Base-by-base conservation (phyloP, 2,888 invertebrate species). In the Ornithoptera priamus region DNA sequence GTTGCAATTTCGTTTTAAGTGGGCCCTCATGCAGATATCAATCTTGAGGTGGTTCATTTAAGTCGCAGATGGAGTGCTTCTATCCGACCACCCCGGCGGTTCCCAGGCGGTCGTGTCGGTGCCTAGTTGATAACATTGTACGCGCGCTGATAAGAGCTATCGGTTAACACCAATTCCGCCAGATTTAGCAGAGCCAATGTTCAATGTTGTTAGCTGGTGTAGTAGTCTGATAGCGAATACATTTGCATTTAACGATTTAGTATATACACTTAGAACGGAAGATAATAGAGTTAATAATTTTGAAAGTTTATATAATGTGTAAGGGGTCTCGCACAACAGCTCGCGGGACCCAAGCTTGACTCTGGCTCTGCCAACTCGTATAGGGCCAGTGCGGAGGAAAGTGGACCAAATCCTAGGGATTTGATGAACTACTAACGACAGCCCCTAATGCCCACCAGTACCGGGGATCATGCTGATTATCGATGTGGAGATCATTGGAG, bases 21-120 rank as follows among this genome's bases (percentile, higher is more conserved):
- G 24, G n/a, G 30, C 30, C 42, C 20, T 24, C 30, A 56, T 53
- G 36, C 30, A 22, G 59, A 70, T 66, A 36, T 58, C 36, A 10
- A 70, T 64, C 70, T 70, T 67, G 63, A 39, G 46, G 0, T 10
- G 20, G 17, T 20, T 67, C 12, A 42, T 61, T 64, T 64, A 30
- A 61, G 67, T 70, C 39, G 67, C 42, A 59, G 64, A 70, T 70
- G 24, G 63, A 56, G 36, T 70, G 63, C n/a, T 53, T 63, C 56
- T 36, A 42, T 42, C 39, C 56, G 67, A 67, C 70, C 70, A 70
- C 70, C 70, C 67, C 67, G n/a, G 60, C 56, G 60, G 42, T 70
- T 70, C 70, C 64, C 67, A 70, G 63, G 70, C 67, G 39, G 67
- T 67, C 66, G 50, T 56, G 63, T 53, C 50, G 17, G 20, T 64